Base-by-base conservation (phyloP, 2,888 invertebrate species). In the Onthophagus sagittarius region DNA sequence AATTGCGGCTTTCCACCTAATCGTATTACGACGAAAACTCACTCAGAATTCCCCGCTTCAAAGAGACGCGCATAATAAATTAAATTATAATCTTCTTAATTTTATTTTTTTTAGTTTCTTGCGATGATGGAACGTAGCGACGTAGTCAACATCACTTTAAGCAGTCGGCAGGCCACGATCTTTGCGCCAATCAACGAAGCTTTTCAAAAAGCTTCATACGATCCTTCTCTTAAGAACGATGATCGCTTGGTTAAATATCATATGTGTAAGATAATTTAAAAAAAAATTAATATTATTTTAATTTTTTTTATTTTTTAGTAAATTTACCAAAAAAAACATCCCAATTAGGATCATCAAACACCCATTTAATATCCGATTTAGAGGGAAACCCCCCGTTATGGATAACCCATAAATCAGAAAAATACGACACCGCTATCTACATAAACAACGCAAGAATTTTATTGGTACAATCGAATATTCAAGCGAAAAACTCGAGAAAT, bases 181-280 rank as follows among this genome's bases (percentile, higher is more conserved):
- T 96, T 96, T 82, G 96, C 95, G 72, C 96, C 96, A 7, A 94
- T 93, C 77, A 95, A 96, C 86, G 89, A 91, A 78, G 96, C 96
- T 74, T 95, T 96, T 86, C 93, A 94, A 86, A 89, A 88, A 0
- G 88, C 88, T 75, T 86, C 87, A 81, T 88, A 88, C 73, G 89
- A 88, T 76, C 84, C 84, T 71, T 15, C 67, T 5, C 31, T 67
- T n/a, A 23, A n/a, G 9, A 82, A 83, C 69, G 82, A 83, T 69
- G 82, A 83, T 73, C 86, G 86, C 69, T 85, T 93, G 75, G 91
- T 94, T 15, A 89, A 93, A 15, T 95, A 95, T 82, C 95, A 95
- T 83, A 93, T 95, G 86, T 90, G 95, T 95, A 87, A 93, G 94
- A 90, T 79, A 63, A 71, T 67, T 62, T n/a, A n/a, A 69, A 64